Conservation (phyloP, 2,113 vertebrate species). For the Zootoca vivipara region DNA sequence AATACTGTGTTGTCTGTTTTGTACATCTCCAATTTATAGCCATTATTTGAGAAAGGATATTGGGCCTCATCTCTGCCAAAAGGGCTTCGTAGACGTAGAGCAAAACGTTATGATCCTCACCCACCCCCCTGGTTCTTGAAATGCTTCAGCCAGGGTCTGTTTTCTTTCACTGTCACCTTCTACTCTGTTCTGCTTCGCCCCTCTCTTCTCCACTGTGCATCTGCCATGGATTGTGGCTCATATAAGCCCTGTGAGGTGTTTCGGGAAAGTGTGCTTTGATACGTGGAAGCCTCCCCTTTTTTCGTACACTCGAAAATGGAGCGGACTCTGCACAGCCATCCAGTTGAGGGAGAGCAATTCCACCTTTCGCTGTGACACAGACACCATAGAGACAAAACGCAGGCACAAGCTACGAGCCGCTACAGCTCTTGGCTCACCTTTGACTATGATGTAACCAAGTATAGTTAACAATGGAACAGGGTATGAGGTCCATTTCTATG, state of each 20-base stretch:
- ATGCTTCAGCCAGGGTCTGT: slow-evolving; percentile 1
- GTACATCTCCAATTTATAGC: not conserved
- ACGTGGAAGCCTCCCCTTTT: slow-evolving; percentile 16
- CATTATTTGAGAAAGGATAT: not conserved
- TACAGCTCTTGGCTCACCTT: slow-evolving; percentile 17
- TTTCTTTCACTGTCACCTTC: not conserved
- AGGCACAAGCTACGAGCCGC: not conserved
- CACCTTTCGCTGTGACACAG: slow-evolving; percentile 44
- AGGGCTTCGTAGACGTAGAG: not conserved
- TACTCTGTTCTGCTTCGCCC: slow-evolving; percentile 5
- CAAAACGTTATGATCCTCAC: not conserved
- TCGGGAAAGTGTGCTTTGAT: slow-evolving; percentile 47
- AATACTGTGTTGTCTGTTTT: not conserved
- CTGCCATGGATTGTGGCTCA: slow-evolving; percentile 36
- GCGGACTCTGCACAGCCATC: not conserved
- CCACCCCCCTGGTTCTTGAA: not conserved
- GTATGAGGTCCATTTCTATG: not conserved
- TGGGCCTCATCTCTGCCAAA: slow-evolving; percentile 18
- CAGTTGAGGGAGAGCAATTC: slow-evolving; percentile 26
- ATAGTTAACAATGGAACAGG: not conserved
- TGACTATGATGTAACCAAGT: not conserved
- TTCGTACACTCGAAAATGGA: slow-evolving; percentile 11
- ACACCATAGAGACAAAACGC: not conserved
- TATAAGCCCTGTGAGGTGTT: slow-evolving; percentile 47
- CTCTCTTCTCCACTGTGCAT: not conserved